Evolutionary conservation across 2,797 vertebrate genomes (phyloP), one percentile per base, ranked within the genome.

Genomic region (Helarctos malayanus): DNA sequence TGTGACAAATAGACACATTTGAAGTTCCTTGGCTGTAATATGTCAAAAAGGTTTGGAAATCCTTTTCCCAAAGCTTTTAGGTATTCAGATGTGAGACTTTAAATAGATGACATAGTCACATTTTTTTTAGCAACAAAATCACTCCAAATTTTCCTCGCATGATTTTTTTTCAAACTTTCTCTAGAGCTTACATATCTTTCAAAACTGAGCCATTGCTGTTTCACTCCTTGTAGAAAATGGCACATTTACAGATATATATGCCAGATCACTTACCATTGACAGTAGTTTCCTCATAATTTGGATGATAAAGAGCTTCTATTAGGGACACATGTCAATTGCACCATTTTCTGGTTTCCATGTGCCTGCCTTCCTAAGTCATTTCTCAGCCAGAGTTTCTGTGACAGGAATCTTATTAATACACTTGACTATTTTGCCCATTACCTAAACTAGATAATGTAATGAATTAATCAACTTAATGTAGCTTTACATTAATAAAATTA

Each of bases 61-160:
- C n/a, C 38, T 90, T 59, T 82, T 84, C 35, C n/a, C 59, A 65
- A 90, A 90, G 52, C 16, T 63, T 81, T 54, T 82, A 89, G 88
- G 23, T 85, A 12, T 81, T 93, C 18, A 79, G 38, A 65, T 61
- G 23, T 89, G 35, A 86, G 21, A 86, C 78, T 92, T 97, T 47
- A 92, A 95, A 78, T 54, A 90, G 47, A 78, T 89, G 73, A 75
- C 10, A 75, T 57, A 92, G 57, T 86, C 90, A 23, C 79, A 71
- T 78, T 96, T 47, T 49, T 97, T 96, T 93, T 73, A 82, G 76
- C 69, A 63, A 87, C 38, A 93, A 90, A 90, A 93, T 87, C 81
- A 93, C 61, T 61, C 80, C 11, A 54, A 52, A 90, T 54, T 95
- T 87, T 93, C n/a, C n/a, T 82, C 63, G 1, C n/a, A 49, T 73